Conservation (phyloP, 1,140 invertebrate genomes). For the Pogonomyrmex californicus region DNA sequence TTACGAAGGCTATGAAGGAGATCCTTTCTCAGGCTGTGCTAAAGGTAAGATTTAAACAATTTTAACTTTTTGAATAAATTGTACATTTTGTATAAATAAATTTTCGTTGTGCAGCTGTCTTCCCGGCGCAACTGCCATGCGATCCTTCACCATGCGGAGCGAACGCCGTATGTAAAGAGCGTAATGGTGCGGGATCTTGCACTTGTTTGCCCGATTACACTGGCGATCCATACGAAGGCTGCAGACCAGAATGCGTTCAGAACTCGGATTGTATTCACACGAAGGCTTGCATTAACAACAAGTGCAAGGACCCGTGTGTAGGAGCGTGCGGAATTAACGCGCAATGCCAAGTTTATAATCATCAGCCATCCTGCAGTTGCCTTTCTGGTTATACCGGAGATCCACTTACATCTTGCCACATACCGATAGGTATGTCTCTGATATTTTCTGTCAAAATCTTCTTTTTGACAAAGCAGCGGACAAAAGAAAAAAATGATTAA, state of each 20-base stretch:
- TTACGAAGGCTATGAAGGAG: conserved; percentile 92
- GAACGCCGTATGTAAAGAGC: conserved; percentile 93
- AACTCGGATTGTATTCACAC: conserved; percentile 92
- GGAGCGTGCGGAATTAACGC: conserved; percentile 94
- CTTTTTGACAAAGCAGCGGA: neutral
- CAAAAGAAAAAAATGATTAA: neutral
- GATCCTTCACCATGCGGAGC: conserved; percentile 94
- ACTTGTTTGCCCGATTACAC: conserved; percentile 93
- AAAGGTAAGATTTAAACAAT: conserved; percentile 86
- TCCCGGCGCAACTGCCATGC: conserved; percentile 89
- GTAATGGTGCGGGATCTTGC: conserved; percentile 92
- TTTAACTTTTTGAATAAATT: neutral
- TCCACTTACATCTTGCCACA: conserved; percentile 91
- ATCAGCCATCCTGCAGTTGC: conserved; percentile 93
- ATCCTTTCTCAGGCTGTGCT: conserved; percentile 93
- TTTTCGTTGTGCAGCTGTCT: conserved; percentile 23
- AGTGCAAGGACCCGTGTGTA: conserved; percentile 93
- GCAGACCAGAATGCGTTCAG: conserved; percentile 93
- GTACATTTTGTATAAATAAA: neutral
- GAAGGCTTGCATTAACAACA: conserved; percentile 93
- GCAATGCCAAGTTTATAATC: conserved; percentile 93
- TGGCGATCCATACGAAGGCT: conserved; percentile 94
- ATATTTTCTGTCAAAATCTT: neutral
- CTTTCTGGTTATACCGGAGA: conserved; percentile 92
- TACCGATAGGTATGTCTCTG: conserved; percentile 89